Evolutionary conservation across 1,140 invertebrate genomes (phyloP), one percentile per base, ranked within the genome.

Genomic region (Saxidomus purpurata): DNA sequence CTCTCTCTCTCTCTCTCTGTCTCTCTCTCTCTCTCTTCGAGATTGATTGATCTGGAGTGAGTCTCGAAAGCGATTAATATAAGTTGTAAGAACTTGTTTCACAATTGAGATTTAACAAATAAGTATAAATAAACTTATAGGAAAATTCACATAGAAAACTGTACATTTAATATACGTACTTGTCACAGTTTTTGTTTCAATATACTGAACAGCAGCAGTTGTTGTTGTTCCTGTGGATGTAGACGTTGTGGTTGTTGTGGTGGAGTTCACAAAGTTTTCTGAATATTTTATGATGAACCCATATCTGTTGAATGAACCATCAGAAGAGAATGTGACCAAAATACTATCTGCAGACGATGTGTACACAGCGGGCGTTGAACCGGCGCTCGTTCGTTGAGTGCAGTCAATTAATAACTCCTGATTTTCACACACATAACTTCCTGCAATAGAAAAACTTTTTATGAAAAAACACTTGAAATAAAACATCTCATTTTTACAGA

Each of bases 261-360:
- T 83, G 38, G 36, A 31, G n/a, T 43, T 47, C 0, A 83, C 40
- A 22, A 34, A 31, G 34, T 67, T 83, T 69, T 83, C 59, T 34
- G 40, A 19, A 25, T 63, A 83, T 38, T 83, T 47, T n/a, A 83
- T 43, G 31, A 83, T 47, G 49, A 83, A 83, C 13, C 81, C 81
- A 49, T 83, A 52, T 69, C 59, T 40, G 22, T 83, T 69, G 13
- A 83, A 69, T 13, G 81, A 83, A 36, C n/a, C 22, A 69, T 83
- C 81, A 6, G 81, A 83, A 1, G n/a, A 69, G 40, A 83, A 67
- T 25, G 59, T 47, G 59, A 83, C 63, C 22, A 69, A 38, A 15
- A 61, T 43, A 2, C 25, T 15, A 25, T 83, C 36, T 6, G 59
- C 36, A 13, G 81, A 36, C n/a, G 81, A 36, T 2, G 59, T 83